Evolutionary conservation across 2,797 vertebrate genomes (phyloP).

Genomic region (Champsocephalus esox): DNA sequence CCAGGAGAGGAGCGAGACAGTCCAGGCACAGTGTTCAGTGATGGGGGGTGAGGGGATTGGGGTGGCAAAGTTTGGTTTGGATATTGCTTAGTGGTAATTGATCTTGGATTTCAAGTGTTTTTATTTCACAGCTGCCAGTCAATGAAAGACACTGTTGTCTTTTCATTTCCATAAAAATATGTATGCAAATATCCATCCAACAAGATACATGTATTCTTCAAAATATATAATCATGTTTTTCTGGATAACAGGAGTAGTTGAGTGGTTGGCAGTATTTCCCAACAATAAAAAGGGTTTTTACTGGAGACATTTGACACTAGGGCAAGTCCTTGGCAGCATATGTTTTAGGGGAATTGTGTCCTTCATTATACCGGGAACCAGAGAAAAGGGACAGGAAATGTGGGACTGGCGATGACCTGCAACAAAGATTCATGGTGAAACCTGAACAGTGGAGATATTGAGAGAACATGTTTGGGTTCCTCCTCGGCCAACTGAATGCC

Average conservation of each 20-base stretch:
- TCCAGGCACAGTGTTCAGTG: slow-evolving; percentile 41
- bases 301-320: background rate
- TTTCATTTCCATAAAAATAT: background rate
- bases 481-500: too few species aligned
- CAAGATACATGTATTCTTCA: background rate
- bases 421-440: too few species aligned
- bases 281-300: background rate
- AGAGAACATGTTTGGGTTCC: too few species aligned
- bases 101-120: background rate
- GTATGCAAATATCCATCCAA: background rate
- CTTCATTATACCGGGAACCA: too few species aligned
- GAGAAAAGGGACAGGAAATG: too few species aligned
- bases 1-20: slow-evolving; percentile 45
- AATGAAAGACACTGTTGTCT: background rate
- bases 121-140: background rate
- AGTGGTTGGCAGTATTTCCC: too few species aligned
- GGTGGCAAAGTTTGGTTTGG: slow-evolving; percentile 12
- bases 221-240: too few species aligned
- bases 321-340: too few species aligned
- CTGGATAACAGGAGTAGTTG: too few species aligned
- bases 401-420: too few species aligned
- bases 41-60: background rate
- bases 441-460: too few species aligned
- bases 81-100: slow-evolving; percentile 11
- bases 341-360: too few species aligned